Base-by-base conservation (phyloP, 2,113 vertebrate species). In the Chionis minor region DNA sequence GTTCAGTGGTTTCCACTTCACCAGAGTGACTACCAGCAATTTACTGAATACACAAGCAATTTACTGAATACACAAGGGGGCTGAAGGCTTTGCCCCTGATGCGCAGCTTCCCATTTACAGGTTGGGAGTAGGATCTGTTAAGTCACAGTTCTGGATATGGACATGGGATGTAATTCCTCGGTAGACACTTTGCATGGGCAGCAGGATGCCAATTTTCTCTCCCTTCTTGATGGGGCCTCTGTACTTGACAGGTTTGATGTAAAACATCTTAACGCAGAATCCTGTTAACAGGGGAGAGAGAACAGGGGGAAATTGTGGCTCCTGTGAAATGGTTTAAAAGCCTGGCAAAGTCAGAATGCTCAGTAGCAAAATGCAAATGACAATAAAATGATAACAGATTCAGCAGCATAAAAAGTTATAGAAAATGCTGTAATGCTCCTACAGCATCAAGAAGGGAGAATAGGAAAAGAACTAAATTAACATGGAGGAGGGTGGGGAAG, bases 131-230 rank as follows among this genome's bases (percentile, higher is more conserved):
- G 98, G 97, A 47, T 98, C 86, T 12, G 96, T 96, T 38, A 67
- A 38, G 88, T 98, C 96, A 38, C 97, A 98, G 93, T 96, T 98
- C 86, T 98, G 98, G 78, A 98, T 95, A 6, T 98, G 98, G 32
- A 98, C 27, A 3, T 98, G 98, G 3, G 98, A 98, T 0, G 33
- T 80, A 52, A 98, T 98, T 54, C 96, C 97, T 24, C 35, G 94
- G 58, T 97, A 97, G 58, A 98, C 96, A 6, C 32, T 94, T 66
- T 98, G 97, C 97, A 98, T 88, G 33, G 97, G 97, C 78, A 98
- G 42, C 69, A 98, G 20, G 22, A 74, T 40, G 3, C 97, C 97
- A 7, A 98, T 92, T 85, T 91, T 96, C 70, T 98, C 79, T 24
- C 98, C 98, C 49, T 97, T 98, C 72, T 81, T 96, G 75, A 97